These are phyloP conservation scores for Takifugu ocellatus DNA, from an alignment of 2,797 vertebrate genomes.

Conservation along the genomic window DNA sequence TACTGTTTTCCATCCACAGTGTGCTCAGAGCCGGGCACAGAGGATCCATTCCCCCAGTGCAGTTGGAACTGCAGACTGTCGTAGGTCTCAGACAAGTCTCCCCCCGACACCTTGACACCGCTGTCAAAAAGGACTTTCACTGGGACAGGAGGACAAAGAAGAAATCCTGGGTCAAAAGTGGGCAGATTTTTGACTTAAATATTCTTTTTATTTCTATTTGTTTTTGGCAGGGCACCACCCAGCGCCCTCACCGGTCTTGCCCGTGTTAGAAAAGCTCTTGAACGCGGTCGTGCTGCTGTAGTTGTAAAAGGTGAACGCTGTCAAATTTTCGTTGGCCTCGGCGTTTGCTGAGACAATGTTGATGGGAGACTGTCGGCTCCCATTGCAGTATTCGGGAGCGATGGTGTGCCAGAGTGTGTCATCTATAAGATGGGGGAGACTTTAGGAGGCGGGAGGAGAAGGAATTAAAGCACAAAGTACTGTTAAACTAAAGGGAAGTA, in stretches of 20 bases:
- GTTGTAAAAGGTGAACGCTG: slow-evolving; percentile 39
- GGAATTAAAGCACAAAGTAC: background rate
- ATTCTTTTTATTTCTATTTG: too few relatives aligned
- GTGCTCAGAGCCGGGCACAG: slow-evolving; percentile 72
- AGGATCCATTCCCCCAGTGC: slow-evolving; percentile 73
- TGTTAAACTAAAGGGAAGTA: slow-evolving; percentile 5
- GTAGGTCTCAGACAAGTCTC: slow-evolving; percentile 48
- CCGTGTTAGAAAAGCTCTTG: slow-evolving; percentile 52
- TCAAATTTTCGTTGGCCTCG: slow-evolving; percentile 14
- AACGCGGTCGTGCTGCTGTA: slow-evolving; percentile 14
- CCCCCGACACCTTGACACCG: slow-evolving; percentile 36
- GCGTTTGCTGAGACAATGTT: slow-evolving; percentile 47
- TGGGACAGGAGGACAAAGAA: slow-evolving; percentile 22
- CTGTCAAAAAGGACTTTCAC: slow-evolving; percentile 42
- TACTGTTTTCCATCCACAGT: slow-evolving; percentile 59
- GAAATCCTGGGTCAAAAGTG: too few relatives aligned
- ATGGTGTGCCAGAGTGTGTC: slow-evolving; percentile 43
- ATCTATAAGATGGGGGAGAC: slow-evolving; percentile 32
- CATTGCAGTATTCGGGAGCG: slow-evolving; percentile 32
- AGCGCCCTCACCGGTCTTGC: slow-evolving; percentile 47
- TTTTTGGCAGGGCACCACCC: background rate
- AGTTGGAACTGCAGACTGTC: slow-evolving; percentile 69
- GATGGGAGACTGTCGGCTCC: slow-evolving; percentile 72
- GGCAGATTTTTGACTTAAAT: too few relatives aligned
- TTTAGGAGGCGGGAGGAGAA: background rate